Conservation (phyloP, 1,140 invertebrate species). For the Melitaea cinxia region DNA sequence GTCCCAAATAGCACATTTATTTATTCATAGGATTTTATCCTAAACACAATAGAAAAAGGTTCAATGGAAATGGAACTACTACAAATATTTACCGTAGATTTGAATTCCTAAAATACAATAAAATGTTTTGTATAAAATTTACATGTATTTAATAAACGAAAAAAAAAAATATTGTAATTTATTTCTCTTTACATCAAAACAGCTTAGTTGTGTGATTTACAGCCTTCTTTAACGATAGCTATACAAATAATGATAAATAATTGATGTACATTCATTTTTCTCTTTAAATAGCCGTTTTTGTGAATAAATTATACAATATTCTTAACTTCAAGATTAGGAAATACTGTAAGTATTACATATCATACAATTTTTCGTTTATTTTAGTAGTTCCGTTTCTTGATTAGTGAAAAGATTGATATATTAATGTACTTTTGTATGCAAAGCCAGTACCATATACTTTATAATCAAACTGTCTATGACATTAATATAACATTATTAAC, state of each 20-base stretch:
- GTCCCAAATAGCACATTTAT: slow-evolving; percentile 7
- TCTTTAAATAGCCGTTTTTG: background rate
- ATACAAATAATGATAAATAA: no score
- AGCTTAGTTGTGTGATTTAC: no score
- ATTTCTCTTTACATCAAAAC: background rate
- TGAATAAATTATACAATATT: background rate
- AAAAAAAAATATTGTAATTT: no score
- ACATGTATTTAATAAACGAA: background rate
- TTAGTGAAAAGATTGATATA: background rate
- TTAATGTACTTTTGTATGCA: slow-evolving; percentile 21
- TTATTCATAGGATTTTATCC: slow-evolving; percentile 36
- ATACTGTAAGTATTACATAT: background rate
- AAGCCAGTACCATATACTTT: slow-evolving; percentile 3
- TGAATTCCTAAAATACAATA: no score
- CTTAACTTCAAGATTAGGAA: no score
- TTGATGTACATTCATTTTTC: no score
- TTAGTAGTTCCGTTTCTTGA: background rate
- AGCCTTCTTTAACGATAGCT: no score
- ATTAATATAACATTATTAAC: slow-evolving; percentile 16
- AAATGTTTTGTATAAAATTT: background rate
- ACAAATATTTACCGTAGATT: background rate
- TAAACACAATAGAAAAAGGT: slow-evolving; percentile 31
- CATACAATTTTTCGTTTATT: background rate
- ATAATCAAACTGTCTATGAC: background rate
- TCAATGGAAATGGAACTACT: slow-evolving; percentile 10